A percentile compares a stretch with the other conserved stretches of the same genome.
These are phyloP conservation scores for Pecten maximus DNA, from an alignment of 2,888 invertebrate genomes.

Conservation along the genomic window DNA sequence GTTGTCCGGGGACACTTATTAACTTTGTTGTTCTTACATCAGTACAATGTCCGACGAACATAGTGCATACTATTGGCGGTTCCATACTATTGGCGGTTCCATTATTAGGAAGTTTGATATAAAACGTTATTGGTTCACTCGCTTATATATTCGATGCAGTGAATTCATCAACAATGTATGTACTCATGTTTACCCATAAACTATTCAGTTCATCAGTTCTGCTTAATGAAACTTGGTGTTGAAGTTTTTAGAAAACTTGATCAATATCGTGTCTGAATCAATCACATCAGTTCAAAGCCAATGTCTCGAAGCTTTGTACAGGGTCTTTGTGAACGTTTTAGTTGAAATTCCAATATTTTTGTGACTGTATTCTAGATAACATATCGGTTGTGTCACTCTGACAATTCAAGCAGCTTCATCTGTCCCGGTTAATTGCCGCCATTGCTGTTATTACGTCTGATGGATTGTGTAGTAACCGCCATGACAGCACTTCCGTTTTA, in stretches of 20 bases:
- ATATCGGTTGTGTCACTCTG: background rate
- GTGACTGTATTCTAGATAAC: background rate
- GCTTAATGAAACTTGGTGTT: background rate
- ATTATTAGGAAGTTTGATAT: no score
- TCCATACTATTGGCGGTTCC: no score
- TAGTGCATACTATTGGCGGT: no score
- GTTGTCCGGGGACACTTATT: background rate
- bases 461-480: background rate
- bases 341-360: background rate
- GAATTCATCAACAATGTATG: no score
- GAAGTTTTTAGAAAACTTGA: background rate
- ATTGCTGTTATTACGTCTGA: background rate
- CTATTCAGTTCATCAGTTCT: background rate
- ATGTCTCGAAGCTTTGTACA: background rate
- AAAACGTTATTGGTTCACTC: no score
- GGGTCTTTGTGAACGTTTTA: background rate
- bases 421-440: background rate
- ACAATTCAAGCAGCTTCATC: background rate
- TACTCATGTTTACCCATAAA: no score
- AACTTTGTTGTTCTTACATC: background rate
- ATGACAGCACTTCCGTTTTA: conserved; percentile 24
- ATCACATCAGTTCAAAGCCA: background rate
- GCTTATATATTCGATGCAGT: no score
- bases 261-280: background rate
- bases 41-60: no score